These are phyloP conservation scores for Etheostoma cragini DNA, from an alignment of 2,113 vertebrate genomes.

Conservation along the genomic window DNA sequence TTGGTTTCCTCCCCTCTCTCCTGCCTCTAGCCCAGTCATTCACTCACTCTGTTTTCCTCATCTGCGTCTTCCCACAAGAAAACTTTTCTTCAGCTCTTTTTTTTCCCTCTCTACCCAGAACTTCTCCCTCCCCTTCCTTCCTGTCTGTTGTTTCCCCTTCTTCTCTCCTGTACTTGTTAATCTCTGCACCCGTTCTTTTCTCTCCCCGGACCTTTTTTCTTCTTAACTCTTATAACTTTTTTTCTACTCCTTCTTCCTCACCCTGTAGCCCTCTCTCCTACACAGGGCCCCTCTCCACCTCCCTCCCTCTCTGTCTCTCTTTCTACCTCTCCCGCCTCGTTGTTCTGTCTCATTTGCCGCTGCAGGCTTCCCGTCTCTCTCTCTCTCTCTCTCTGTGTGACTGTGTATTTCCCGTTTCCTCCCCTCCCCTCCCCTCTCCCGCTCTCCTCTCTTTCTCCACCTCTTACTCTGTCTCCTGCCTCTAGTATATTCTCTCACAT, in stretches of 20 bases:
- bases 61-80: slow-evolving; percentile 77
- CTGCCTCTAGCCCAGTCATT: slow-evolving; percentile 79
- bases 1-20: slow-evolving; percentile 73
- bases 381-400: slow-evolving; percentile 62
- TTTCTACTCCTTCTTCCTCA: slow-evolving; percentile 62
- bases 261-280: slow-evolving; percentile 72
- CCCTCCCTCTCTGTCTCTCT: slow-evolving; percentile 69
- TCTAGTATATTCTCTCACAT: slow-evolving; percentile 70
- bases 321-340: slow-evolving; percentile 78
- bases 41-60: slow-evolving; percentile 84
- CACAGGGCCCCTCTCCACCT: slow-evolving; percentile 71
- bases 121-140: slow-evolving; percentile 79
- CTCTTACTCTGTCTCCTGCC: slow-evolving; percentile 67
- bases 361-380: slow-evolving; percentile 71
- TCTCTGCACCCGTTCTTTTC: slow-evolving; percentile 44
- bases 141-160: slow-evolving; percentile 76
- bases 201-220: slow-evolving; percentile 32
- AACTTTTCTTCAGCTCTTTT: slow-evolving; percentile 77
- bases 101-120: slow-evolving; percentile 54
- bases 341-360: slow-evolving; percentile 80
- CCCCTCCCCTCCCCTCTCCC: slow-evolving; percentile 72
- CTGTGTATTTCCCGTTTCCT: slow-evolving; percentile 77
- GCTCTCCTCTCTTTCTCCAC: slow-evolving; percentile 65
- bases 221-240: slow-evolving; percentile 70
- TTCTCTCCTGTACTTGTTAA: slow-evolving; percentile 57